Evolutionary conservation across 1,140 invertebrate genomes (phyloP), one percentile per base, ranked within the genome.

Genomic region (Himalopsyche phryganea): DNA sequence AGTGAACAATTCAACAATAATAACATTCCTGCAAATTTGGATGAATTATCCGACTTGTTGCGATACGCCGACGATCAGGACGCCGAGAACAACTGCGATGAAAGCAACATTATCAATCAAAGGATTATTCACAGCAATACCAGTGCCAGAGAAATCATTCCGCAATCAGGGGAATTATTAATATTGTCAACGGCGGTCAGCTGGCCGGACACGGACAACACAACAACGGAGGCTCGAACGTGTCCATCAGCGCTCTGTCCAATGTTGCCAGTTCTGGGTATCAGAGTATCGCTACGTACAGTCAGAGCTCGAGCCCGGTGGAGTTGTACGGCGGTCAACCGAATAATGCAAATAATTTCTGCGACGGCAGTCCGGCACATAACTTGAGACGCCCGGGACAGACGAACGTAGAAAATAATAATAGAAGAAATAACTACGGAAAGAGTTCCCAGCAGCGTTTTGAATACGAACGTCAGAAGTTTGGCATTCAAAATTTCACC

Each of bases 241-340:
- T 84, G 2, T 90, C 89, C 1, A 90, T 93, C 52, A 89, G 89
- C 56, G 89, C 89, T 52, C 69, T 90, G 32, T 91, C 88, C 14
- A 90, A 89, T 57, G 87, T 91, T 50, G 90, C 89, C 1, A 92
- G 90, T 17, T 93, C 90, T 1, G 91, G 91, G 1, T 95, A 94
- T 69, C 92, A 95, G 73, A 93, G 91, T 65, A 91, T 93, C 67
- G 89, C 89, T 3, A 90, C 90, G 5, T 92, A 92, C 70, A 93
- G 90, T 67, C 91, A 92, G 70, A 92, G 90, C 55, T 92, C 87
- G 65, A 92, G 90, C 69, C 91, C 91, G n/a, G 88, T 92, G 2
- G 91, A 94, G 68, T 79, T 86, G 7, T 79, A 77, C 69, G 9
- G 68, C 67, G 13, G 72, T 71, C 61, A 72, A 69, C 57, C 76